These are phyloP conservation scores for Eurystomus glaucurus DNA, from an alignment of 2,797 vertebrate species.

Conservation along the genomic window DNA sequence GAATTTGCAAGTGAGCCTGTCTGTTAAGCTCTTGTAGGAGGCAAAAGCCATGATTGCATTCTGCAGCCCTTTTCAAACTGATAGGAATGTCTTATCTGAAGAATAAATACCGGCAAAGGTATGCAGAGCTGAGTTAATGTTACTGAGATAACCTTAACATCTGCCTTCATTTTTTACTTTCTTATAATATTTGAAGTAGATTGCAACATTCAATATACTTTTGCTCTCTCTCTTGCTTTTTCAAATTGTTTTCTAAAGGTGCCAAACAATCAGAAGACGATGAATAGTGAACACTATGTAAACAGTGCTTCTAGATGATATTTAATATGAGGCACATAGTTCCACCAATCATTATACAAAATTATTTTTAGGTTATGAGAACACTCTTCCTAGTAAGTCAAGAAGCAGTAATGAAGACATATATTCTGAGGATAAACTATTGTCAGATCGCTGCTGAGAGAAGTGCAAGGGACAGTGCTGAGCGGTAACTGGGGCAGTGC, in stretches of 20 bases:
- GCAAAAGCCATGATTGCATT: background rate
- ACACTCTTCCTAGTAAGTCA: background rate
- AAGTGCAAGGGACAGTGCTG: fast-evolving
- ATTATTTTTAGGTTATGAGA: background rate
- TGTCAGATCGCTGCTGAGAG: background rate
- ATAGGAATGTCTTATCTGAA: background rate
- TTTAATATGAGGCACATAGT: background rate
- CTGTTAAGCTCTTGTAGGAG: background rate
- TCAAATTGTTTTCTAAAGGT: background rate
- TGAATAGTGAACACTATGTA: background rate
- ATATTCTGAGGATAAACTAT: background rate
- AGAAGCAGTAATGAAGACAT: background rate
- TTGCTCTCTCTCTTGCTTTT: background rate
- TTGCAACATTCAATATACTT: background rate
- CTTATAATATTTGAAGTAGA: background rate
- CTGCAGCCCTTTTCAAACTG: background rate
- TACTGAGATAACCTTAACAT: background rate
- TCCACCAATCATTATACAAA: background rate
- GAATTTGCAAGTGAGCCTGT: background rate
- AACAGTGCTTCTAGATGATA: background rate
- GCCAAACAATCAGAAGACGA: background rate
- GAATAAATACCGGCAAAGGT: background rate
- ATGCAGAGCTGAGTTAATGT: background rate
- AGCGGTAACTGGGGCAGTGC: background rate
- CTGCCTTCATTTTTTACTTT: background rate